These are phyloP conservation scores for Lasiurus cinereus DNA, from an alignment of 2,113 vertebrate genomes.

Conservation along the genomic window DNA sequence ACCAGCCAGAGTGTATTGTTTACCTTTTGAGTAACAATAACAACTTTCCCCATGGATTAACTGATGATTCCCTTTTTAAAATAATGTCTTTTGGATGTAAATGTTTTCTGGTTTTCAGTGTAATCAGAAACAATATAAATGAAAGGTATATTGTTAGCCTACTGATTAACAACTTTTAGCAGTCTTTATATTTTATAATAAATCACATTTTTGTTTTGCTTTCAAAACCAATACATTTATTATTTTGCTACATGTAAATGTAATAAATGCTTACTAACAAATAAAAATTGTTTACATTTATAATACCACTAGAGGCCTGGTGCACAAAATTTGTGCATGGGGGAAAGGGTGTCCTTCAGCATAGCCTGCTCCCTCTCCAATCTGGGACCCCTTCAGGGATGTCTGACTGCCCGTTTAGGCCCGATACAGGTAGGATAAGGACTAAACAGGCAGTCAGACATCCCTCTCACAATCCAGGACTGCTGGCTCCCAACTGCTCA, in stretches of 20 bases:
- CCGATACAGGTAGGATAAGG: too few relatives aligned
- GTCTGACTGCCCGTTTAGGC: too few relatives aligned
- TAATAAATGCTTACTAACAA: neutral
- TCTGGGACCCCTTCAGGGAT: too few relatives aligned
- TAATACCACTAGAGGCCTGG: neutral
- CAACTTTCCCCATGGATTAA: neutral
- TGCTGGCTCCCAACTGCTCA: too few relatives aligned
- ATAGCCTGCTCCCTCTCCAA: too few relatives aligned
- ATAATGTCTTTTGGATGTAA: slow-evolving; percentile 19
- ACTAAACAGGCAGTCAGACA: too few relatives aligned
- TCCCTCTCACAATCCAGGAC: too few relatives aligned
- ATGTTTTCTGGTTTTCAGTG: neutral
- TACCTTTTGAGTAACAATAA: neutral
- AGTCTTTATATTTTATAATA: neutral
- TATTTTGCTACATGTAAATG: neutral
- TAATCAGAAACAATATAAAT: slow-evolving; percentile 19
- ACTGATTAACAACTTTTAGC: neutral
- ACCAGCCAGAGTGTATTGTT: neutral
- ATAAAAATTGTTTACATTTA: neutral
- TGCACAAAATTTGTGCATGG: too few relatives aligned
- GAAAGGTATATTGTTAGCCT: neutral
- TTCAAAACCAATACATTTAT: neutral
- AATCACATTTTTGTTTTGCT: slow-evolving; percentile 39
- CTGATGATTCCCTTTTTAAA: slow-evolving; percentile 6
- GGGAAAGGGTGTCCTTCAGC: too few relatives aligned